Base-by-base conservation (phyloP, 2,113 vertebrate species). In the Smithornis capensis region DNA sequence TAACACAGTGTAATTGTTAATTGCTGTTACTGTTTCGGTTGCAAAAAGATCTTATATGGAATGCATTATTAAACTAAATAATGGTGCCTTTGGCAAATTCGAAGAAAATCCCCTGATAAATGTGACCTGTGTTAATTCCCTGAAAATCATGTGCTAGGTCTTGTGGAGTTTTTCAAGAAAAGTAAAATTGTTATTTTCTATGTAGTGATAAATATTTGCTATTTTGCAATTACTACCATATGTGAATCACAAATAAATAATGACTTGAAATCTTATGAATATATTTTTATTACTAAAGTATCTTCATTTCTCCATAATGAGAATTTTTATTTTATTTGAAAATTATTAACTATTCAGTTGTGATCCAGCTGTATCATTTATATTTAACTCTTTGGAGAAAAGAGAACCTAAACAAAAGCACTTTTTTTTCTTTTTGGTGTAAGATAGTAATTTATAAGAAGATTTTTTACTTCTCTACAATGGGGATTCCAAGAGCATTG, bases 281-380 rank as follows among this genome's bases (percentile, higher is more conserved):
- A 16, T 76, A 45, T 83, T 84, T 83, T 88, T 69, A 4, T 52
- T 73, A 23, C 18, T 55, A 57, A 83, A 71, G 21, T 60, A 71
- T 68, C 17, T 64, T 90, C n/a, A 28, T 87, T 60, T 40, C n/a
- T 63, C 7, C 7, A 19, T 73, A 75, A 57, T 64, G 9, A 73
- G 23, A 73, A 60, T 70, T 74, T 45, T 37, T 81, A 37, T 82
- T 45, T 57, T 27, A 63, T 64, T 83, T 64, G 37, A 52, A 25
- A 65, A 56, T 56, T 77, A 62, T 64, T 95, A 90, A 78, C 65
- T 93, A 44, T 90, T 95, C 31, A 74, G 55, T 94, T 94, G 74
- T 63, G 80, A 80, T 65, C 14, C 18, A 68, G 29, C 29, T 87
- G 21, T 70, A 68, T 64, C 8, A 49, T 62, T 87, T 89, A 31